Evolutionary conservation across 2,888 invertebrate species (phyloP).

Genomic region (Caenorhabditis sp.): DNA sequence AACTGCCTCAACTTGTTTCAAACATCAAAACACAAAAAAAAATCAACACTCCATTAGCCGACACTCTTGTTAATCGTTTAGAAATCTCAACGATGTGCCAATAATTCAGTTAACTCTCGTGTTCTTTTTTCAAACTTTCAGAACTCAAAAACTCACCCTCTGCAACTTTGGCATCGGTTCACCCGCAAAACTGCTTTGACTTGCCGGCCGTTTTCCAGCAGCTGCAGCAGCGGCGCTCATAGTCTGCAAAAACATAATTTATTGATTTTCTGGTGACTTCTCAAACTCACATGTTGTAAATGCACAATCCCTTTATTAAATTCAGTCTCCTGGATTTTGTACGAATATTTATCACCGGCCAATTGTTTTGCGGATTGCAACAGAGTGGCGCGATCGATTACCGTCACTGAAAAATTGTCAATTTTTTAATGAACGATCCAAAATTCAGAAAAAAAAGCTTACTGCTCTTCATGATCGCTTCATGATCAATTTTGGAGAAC

Average conservation of each 20-base stretch:
- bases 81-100: too few relatives aligned
- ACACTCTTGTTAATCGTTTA: too few relatives aligned
- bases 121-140: conserved; percentile 8
- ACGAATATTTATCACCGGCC: not conserved
- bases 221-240: conserved; percentile 10
- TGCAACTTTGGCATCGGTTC: conserved; percentile 28
- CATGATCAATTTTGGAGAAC: conserved; percentile 43
- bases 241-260: too few relatives aligned
- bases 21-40: too few relatives aligned
- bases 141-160: conserved; percentile 8
- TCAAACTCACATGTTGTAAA: conserved; percentile 38
- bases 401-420: not conserved
- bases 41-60: too few relatives aligned
- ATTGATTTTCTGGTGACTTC: too few relatives aligned
- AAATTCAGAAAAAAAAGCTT: conserved; percentile 5
- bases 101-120: not conserved
- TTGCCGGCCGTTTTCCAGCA: conserved; percentile 20
- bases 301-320: conserved; percentile 36
- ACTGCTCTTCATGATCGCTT: conserved; percentile 35
- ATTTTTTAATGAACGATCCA: too few relatives aligned
- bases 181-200: conserved; percentile 2
- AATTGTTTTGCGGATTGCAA: not conserved
- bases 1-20: too few relatives aligned
- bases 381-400: not conserved
- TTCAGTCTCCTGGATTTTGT: conserved; percentile 16